phyloP scores from a whole-genome alignment of 2,113 vertebrate species.

The Barnardius zonarius region DNA sequence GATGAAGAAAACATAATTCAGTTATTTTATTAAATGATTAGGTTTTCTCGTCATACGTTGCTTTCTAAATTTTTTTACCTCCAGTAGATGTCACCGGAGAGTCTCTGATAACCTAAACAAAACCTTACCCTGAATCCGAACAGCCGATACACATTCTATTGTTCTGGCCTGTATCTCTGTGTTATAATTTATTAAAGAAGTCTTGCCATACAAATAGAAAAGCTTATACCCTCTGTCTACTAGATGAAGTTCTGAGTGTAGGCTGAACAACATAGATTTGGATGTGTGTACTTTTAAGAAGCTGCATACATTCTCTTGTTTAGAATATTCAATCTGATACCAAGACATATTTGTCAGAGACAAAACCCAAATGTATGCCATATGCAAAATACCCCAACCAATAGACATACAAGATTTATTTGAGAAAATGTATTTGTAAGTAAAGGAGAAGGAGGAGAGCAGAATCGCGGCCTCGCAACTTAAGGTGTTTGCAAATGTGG shows the following conservation, averaged over 20 bases:
- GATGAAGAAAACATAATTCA: background rate
- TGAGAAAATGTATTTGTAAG: background rate
- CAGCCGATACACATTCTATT: background rate
- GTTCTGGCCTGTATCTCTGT: background rate
- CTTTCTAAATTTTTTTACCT: background rate
- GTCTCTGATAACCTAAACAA: conserved; percentile 20
- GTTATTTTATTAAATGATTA: background rate
- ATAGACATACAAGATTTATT: background rate
- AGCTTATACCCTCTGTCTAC: background rate
- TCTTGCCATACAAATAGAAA: background rate
- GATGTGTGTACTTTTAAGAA: background rate
- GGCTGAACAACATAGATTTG: background rate
- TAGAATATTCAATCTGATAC: background rate
- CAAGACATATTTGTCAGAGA: background rate
- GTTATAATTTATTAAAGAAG: background rate
- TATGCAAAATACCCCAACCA: accelerated
- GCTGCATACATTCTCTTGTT: background rate
- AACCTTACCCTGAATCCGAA: background rate
- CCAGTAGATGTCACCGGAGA: conserved; percentile 71
- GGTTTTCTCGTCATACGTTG: background rate
- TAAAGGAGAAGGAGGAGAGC: background rate
- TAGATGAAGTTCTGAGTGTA: background rate
- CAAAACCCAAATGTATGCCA: background rate
- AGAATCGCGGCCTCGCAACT: too few species aligned
- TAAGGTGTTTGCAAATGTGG: too few species aligned